A percentile compares a stretch with the other conserved stretches of the same genome.
Evolutionary conservation across 2,888 invertebrate species (phyloP).

Genomic region (Emmelina monodactyla): DNA sequence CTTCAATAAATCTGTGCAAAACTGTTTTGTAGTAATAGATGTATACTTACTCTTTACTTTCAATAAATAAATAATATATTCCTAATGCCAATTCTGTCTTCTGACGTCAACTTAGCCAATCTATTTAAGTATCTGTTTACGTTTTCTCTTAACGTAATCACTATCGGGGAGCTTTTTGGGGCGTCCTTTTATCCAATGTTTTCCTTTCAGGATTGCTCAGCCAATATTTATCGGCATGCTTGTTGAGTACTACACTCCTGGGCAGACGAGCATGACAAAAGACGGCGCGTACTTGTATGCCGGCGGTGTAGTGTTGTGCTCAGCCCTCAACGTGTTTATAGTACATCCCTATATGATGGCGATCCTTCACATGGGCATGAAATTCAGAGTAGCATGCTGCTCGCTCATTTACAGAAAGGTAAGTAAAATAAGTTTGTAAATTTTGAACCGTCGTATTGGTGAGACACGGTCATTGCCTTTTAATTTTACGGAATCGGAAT

Average conservation of each 20-base stretch:
- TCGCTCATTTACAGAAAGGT: constrained; percentile 84
- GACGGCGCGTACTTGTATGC: constrained; percentile 80
- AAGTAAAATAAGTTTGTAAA: too few relatives aligned
- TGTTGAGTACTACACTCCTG: constrained; percentile 66
- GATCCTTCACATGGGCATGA: constrained; percentile 83
- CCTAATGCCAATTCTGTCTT: too few relatives aligned
- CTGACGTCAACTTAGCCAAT: too few relatives aligned
- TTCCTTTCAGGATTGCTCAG: constrained; percentile 63
- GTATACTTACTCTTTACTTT: too few relatives aligned
- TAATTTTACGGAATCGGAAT: too few relatives aligned
- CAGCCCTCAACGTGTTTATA: constrained; percentile 77
- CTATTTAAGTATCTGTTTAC: too few relatives aligned
- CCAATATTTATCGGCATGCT: constrained; percentile 71
- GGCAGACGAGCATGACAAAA: constrained; percentile 26
- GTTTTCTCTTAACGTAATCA: too few relatives aligned
- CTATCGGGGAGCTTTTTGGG: background rate
- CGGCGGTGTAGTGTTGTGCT: constrained; percentile 74
- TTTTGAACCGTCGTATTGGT: background rate
- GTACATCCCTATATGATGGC: constrained; percentile 91
- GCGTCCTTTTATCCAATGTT: background rate
- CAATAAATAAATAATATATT: too few relatives aligned
- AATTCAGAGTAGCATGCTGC: constrained; percentile 81
- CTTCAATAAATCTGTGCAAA: too few relatives aligned
- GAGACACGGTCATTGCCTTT: background rate
- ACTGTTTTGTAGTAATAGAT: too few relatives aligned